These are phyloP conservation scores for Coendou prehensilis DNA, from an alignment of 2,797 vertebrate genomes.

Conservation along the genomic window DNA sequence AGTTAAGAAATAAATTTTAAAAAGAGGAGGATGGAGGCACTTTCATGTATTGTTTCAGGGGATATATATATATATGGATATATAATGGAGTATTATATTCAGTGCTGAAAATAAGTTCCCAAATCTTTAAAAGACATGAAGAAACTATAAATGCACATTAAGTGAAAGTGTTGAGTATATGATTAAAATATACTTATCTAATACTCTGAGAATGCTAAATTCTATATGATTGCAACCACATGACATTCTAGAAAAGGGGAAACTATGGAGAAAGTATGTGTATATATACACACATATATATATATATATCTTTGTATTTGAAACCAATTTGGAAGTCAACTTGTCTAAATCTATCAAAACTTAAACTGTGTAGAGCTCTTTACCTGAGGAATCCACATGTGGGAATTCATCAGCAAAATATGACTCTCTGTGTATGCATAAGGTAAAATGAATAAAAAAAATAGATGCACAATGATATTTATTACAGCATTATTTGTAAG, in stretches of 20 bases:
- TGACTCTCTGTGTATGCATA: not conserved
- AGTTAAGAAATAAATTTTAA: not conserved
- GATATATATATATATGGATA: not conserved
- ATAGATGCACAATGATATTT: not conserved
- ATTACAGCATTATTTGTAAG: not conserved
- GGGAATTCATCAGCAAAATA: not conserved
- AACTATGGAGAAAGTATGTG: not conserved
- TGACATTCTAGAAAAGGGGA: not conserved
- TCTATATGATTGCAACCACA: not conserved
- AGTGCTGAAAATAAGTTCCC: not conserved
- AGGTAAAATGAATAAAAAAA: not conserved
- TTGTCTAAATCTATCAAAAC: not conserved
- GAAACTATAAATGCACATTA: not conserved
- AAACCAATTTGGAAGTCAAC: not conserved
- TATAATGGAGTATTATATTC: not conserved
- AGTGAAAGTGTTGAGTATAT: not conserved
- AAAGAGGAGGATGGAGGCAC: not conserved
- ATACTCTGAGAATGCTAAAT: not conserved
- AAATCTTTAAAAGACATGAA: not conserved
- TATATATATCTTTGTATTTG: not conserved
- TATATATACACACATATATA: too few relatives aligned
- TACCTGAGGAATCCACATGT: not conserved
- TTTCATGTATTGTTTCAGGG: not conserved
- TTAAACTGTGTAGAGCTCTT: not conserved
- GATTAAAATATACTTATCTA: not conserved